These are phyloP conservation scores for Macroglossus sobrinus DNA, from an alignment of 2,113 vertebrate species.

Conservation along the genomic window DNA sequence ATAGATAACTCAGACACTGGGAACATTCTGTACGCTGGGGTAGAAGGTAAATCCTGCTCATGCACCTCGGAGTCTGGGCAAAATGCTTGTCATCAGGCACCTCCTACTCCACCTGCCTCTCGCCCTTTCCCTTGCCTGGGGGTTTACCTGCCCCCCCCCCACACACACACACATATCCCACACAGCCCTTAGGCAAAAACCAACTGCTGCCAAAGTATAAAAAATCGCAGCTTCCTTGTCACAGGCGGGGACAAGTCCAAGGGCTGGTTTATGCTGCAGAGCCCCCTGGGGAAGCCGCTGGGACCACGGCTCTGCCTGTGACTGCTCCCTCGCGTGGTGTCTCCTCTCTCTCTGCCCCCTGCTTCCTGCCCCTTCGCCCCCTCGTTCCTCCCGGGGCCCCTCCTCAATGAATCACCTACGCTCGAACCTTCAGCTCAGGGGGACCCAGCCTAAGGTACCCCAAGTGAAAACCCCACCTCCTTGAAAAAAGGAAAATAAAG, in stretches of 20 bases:
- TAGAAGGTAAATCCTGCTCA: neutral
- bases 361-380: too few relatives aligned
- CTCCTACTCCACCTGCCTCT: neutral
- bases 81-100: neutral
- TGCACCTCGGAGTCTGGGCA: neutral
- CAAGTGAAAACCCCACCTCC: neutral
- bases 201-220: neutral
- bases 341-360: too few relatives aligned
- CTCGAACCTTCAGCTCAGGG: neutral
- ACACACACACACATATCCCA: neutral
- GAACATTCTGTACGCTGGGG: neutral
- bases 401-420: neutral
- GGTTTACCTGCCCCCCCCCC: fast-evolving
- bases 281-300: neutral
- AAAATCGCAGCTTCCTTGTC: neutral
- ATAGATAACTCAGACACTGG: neutral
- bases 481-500: neutral
- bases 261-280: neutral
- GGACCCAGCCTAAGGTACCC: too few relatives aligned
- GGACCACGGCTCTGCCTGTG: neutral
- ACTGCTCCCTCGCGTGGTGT: neutral
- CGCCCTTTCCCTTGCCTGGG: neutral
- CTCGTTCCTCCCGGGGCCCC: neutral
- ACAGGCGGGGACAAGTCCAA: neutral
- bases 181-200: neutral